Base-by-base conservation (phyloP, 2,113 vertebrate genomes). In the Apteryx owenii region DNA sequence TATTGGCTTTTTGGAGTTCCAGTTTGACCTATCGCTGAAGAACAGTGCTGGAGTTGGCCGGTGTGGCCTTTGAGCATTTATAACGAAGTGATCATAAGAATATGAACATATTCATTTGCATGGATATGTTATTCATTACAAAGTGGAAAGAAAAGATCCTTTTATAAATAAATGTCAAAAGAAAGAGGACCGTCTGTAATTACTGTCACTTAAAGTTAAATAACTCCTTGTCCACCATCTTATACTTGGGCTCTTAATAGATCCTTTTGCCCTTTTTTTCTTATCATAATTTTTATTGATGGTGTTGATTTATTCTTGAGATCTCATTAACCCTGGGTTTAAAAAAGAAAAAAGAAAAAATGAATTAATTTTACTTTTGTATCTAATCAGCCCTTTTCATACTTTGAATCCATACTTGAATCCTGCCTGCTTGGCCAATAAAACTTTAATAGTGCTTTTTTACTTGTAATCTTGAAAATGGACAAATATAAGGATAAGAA, bases 1-100 rank as follows among this genome's bases (percentile, higher is more conserved):
- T 85, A 50, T 42, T 13, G 71, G 40, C 44, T 95, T 87, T 91
- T 95, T 93, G 69, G 91, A 53, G 68, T 95, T 95, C 75, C 91
- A 70, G 36, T 88, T 96, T 85, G 72, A 69, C 65, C 81, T 83
- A 50, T 33, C 78, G n/a, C 64, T 66, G 16, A 81, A 62, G 36
- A 38, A 66, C 50, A 36, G 48, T 68, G 21, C 50, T 95, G 69
- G 42, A 85, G 54, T 33, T 77, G 90, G 81, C 62, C 83, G 93
- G 73, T 12, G 40, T 26, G 9, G 54, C 54, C 80, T 81, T 36
- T 89, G 64, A 89, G 42, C 88, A 22, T 14, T 72, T 88, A 65
- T 76, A 77, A 73, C 60, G 80, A 86, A 51, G 3, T 12, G 9
- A 12, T 83, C 23, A 22, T 88, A 90, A 60, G 38, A 77, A 44